Percentiles rank a stretch among this genome's conserved stretches.
These are phyloP conservation scores for Hydropotes inermis DNA, from an alignment of 2,113 vertebrate species.

Conservation along the genomic window DNA sequence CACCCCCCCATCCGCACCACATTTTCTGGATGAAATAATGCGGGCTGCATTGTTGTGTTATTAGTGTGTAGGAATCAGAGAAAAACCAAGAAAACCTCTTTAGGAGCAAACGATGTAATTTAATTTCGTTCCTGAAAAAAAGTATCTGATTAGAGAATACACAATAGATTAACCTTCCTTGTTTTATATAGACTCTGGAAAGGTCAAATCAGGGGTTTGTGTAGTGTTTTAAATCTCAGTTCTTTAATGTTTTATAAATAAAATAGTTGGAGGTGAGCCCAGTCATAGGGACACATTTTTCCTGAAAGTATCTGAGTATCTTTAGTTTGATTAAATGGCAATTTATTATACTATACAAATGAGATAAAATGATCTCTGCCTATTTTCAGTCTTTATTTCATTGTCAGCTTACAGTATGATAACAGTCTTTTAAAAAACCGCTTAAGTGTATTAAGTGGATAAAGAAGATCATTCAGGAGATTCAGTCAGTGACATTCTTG, in stretches of 20 bases:
- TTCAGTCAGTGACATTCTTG: slow-evolving; percentile 21
- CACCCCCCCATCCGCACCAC: too few relatives aligned
- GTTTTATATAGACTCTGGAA: neutral
- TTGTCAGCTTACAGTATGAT: neutral
- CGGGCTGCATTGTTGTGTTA: slow-evolving; percentile 50
- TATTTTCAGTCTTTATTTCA: slow-evolving; percentile 37
- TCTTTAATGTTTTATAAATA: slow-evolving; percentile 10
- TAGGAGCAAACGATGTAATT: neutral
- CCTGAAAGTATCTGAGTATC: neutral
- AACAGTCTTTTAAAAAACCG: slow-evolving; percentile 14
- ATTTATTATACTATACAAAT: neutral
- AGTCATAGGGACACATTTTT: slow-evolving; percentile 20
- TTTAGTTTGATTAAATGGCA: slow-evolving; percentile 46
- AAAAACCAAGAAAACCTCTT: neutral
- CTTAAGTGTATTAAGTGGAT: slow-evolving; percentile 37
- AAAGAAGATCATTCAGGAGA: slow-evolving; percentile 45
- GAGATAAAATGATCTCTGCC: neutral
- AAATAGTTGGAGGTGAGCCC: slow-evolving; percentile 36
- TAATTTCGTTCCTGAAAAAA: neutral
- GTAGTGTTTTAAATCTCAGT: neutral
- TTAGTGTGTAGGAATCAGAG: neutral
- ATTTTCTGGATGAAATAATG: neutral
- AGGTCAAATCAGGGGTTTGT: slow-evolving; percentile 30
- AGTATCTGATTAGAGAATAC: neutral
- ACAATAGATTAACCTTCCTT: neutral